Evolutionary conservation across 2,888 invertebrate species (phyloP).

Genomic region (Plagiodera versicolora): DNA sequence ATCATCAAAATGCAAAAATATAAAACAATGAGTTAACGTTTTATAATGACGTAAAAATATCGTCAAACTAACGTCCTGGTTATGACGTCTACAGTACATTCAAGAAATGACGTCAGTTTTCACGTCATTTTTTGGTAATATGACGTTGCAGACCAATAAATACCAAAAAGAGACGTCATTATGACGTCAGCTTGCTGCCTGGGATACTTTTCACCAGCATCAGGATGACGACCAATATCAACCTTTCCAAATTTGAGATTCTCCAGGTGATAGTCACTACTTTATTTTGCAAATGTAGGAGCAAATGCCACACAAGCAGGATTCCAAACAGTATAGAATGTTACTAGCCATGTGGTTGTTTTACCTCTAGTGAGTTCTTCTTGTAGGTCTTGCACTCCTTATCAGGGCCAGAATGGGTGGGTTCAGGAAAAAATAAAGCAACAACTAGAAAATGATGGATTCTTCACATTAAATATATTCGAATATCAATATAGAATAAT

Average conservation of each 20-base stretch:
- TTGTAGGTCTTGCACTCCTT: conserved; percentile 68
- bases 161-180: no score
- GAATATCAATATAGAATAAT: no score
- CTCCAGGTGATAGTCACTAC: conserved; percentile 73
- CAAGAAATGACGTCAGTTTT: no score
- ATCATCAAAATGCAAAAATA: no score
- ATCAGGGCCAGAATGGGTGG: conserved; percentile 90
- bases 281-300: conserved; percentile 84
- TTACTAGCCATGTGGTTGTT: conserved; percentile 73
- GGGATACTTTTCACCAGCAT: conserved; percentile 79
- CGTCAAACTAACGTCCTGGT: no score
- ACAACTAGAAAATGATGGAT: conserved; percentile 69
- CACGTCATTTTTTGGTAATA: no score
- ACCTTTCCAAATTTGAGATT: conserved; percentile 96
- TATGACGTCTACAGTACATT: no score
- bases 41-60: no score
- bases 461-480: no score
- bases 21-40: no score
- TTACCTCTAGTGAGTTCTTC: conserved; percentile 81
- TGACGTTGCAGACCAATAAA: no score
- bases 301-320: conserved; percentile 94
- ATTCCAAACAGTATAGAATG: conserved; percentile 97
- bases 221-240: conserved; percentile 87
- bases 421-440: conserved; percentile 86
- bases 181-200: no score